Conservation (phyloP, 2,113 vertebrate genomes). For the Podarcis cretensis region DNA sequence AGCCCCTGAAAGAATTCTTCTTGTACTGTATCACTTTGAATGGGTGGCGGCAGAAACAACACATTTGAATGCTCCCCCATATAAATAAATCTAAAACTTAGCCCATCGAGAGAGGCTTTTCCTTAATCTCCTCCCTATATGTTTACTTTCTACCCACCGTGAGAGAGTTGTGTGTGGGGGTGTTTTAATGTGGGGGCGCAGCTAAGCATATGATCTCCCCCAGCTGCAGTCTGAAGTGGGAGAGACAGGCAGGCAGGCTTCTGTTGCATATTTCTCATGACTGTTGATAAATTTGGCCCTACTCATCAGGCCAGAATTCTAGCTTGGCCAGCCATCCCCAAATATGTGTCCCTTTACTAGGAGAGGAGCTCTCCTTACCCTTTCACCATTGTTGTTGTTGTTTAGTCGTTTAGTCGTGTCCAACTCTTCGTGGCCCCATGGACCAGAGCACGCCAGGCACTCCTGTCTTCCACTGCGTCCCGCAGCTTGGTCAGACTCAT, state of each 20-base stretch:
- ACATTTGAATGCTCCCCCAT: neutral
- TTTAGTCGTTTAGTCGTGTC: no score
- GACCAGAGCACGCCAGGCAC: no score
- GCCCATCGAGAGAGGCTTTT: neutral
- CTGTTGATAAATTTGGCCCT: neutral
- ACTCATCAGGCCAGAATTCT: neutral
- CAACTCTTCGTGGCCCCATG: no score
- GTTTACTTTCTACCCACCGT: neutral
- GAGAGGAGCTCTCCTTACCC: neutral
- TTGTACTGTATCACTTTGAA: neutral
- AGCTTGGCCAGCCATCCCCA: neutral
- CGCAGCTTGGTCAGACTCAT: no score
- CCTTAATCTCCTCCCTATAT: neutral
- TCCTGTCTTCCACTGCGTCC: no score
- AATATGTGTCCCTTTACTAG: neutral
- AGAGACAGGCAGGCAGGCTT: no score
- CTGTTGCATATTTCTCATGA: neutral
- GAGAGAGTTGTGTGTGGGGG: neutral
- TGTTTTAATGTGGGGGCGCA: neutral
- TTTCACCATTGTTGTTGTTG: neutral
- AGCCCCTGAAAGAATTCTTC: neutral
- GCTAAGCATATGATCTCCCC: neutral
- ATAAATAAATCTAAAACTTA: neutral
- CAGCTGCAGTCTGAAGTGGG: neutral
- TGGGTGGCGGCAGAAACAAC: neutral